These are phyloP conservation scores for Cyclopterus lumpus DNA, from an alignment of 2,797 vertebrate species.

Conservation along the genomic window DNA sequence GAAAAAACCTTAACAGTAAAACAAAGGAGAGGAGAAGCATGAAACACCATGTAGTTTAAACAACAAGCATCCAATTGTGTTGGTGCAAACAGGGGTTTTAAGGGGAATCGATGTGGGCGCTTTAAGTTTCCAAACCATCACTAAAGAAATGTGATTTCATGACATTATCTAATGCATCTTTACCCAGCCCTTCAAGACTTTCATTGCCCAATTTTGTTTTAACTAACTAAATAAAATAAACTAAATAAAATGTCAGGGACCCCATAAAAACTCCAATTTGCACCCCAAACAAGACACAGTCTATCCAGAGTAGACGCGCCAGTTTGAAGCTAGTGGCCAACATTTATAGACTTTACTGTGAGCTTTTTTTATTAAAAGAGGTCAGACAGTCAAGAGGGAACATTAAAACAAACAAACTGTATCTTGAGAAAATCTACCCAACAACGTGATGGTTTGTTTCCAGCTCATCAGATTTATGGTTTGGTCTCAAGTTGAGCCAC, in stretches of 20 bases:
- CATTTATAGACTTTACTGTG: neutral
- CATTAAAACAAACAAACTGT: constrained; percentile 6
- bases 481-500: constrained; percentile 10
- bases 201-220: neutral
- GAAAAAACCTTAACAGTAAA: neutral
- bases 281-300: neutral
- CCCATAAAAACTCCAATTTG: neutral
- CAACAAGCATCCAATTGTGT: constrained; percentile 2
- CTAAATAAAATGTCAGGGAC: neutral
- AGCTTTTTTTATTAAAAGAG: neutral
- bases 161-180: neutral
- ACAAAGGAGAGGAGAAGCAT: neutral
- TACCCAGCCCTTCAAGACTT: neutral
- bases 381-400: constrained; percentile 7
- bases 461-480: constrained; percentile 35
- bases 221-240: too few species aligned
- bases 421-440: constrained; percentile 11
- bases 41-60: neutral
- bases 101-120: constrained; percentile 32
- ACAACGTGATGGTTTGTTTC: constrained; percentile 17
- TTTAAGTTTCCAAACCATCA: constrained; percentile 21
- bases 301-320: neutral
- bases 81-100: constrained; percentile 24
- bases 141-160: neutral
- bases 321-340: neutral